phyloP scores from a whole-genome alignment of 2,113 vertebrate species.

The Bolborhynchus lineola region DNA sequence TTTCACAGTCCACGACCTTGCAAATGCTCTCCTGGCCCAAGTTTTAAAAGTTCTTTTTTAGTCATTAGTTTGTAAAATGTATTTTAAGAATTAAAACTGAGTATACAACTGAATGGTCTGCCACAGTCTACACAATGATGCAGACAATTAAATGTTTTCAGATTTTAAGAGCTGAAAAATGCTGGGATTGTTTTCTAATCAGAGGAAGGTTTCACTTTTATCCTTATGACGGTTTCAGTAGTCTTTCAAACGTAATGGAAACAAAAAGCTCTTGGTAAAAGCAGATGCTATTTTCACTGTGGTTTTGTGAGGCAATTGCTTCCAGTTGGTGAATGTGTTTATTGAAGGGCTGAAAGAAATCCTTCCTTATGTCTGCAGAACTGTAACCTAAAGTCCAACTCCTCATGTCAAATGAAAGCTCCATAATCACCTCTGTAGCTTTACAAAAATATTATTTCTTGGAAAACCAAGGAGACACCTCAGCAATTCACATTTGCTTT shows the following conservation, averaged over 20 bases:
- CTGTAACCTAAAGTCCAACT: conserved; percentile 40
- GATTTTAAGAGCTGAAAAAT: conserved; percentile 4
- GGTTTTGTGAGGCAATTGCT: conserved; percentile 67
- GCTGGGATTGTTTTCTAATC: conserved; percentile 8
- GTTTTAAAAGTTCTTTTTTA: not conserved
- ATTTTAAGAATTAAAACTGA: not conserved
- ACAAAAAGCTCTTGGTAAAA: conserved; percentile 58
- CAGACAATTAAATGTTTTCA: conserved; percentile 43
- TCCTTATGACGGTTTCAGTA: conserved; percentile 4
- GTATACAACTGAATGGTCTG: not conserved
- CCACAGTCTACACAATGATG: not conserved
- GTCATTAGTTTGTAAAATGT: not conserved
- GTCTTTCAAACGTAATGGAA: conserved; percentile 38
- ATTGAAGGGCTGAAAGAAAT: conserved; percentile 49
- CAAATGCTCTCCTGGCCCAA: not conserved
- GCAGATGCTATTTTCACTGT: conserved; percentile 41
- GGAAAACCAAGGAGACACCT: conserved; percentile 46
- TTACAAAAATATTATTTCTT: conserved; percentile 63
- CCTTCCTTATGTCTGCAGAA: conserved; percentile 40
- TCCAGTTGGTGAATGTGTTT: conserved; percentile 63
- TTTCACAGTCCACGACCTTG: not conserved
- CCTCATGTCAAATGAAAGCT: not conserved
- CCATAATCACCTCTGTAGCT: conserved; percentile 28
- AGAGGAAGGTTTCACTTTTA: conserved; percentile 25
- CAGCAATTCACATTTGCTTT: conserved; percentile 50